Conservation (phyloP, 92 coral and sea anemone species). For the Epizoanthus ramosus region DNA sequence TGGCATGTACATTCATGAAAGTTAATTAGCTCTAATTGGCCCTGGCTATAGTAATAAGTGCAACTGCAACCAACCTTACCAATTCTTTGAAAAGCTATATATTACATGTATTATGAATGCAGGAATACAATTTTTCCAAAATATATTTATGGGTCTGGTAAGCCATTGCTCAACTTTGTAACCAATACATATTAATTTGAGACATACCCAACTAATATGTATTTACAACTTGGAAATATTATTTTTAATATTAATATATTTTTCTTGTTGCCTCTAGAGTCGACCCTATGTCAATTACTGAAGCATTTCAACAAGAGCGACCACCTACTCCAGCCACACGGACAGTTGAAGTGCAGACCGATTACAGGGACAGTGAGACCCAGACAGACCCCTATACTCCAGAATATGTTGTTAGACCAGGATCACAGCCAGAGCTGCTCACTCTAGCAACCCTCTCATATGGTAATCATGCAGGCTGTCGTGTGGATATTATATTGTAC, state of each 20-base stretch:
- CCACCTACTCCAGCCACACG: slow-evolving; percentile 95
- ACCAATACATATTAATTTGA: background rate
- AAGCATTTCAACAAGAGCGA: slow-evolving; percentile 62
- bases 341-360: slow-evolving; percentile 95
- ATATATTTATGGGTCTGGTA: too few species aligned
- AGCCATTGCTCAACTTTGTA: too few species aligned
- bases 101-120: too few species aligned
- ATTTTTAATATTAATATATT: background rate
- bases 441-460: slow-evolving; percentile 93
- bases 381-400: slow-evolving; percentile 99
- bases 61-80: too few species aligned
- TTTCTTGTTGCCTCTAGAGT: slow-evolving; percentile 32
- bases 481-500: too few species aligned
- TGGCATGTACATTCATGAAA: too few species aligned
- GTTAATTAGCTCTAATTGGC: too few species aligned
- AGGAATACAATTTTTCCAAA: too few species aligned
- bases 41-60: too few species aligned
- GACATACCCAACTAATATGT: background rate
- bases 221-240: background rate
- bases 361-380: slow-evolving; percentile 97
- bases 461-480: slow-evolving; percentile 54
- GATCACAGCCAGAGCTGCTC: slow-evolving; percentile 94
- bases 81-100: too few species aligned
- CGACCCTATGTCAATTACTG: slow-evolving; percentile 81
- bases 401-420: slow-evolving; percentile 95